Percentiles rank a stretch among this genome's conserved stretches.
phyloP scores from a whole-genome alignment of 2,113 vertebrate species.

The Columba livia region DNA sequence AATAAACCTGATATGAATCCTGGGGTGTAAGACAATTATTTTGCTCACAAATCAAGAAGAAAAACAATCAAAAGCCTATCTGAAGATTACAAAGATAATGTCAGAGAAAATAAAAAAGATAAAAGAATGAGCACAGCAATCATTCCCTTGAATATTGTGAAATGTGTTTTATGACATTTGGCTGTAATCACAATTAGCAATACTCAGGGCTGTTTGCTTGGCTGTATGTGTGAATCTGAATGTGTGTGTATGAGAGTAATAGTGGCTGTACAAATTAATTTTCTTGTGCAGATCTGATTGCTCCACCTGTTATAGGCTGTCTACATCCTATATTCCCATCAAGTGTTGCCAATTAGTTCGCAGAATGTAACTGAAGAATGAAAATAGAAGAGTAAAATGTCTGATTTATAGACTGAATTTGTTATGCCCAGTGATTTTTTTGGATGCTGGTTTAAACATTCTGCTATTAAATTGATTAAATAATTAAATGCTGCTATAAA shows the following conservation, averaged over 20 bases:
- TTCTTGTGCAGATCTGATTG: slow-evolving; percentile 67
- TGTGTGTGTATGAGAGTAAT: slow-evolving; percentile 17
- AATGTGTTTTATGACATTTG: slow-evolving; percentile 65
- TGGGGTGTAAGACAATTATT: slow-evolving; percentile 52
- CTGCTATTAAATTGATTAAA: slow-evolving; percentile 76
- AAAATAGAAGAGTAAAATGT: slow-evolving; percentile 65
- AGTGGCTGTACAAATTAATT: slow-evolving; percentile 69
- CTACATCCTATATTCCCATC: slow-evolving; percentile 67
- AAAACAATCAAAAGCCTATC: neutral
- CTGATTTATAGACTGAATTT: slow-evolving; percentile 69
- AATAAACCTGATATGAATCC: slow-evolving; percentile 28
- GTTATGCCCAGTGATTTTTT: slow-evolving; percentile 67
- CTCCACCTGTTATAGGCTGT: slow-evolving; percentile 68
- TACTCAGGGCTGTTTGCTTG: slow-evolving; percentile 61
- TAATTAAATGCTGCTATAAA: slow-evolving; percentile 74
- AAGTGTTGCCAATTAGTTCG: slow-evolving; percentile 66
- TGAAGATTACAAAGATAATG: slow-evolving; percentile 45
- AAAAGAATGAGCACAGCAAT: slow-evolving; percentile 23
- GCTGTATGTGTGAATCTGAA: slow-evolving; percentile 30
- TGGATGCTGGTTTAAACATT: slow-evolving; percentile 68
- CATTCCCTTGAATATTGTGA: slow-evolving; percentile 42
- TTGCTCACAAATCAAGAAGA: slow-evolving; percentile 58
- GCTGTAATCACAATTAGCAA: slow-evolving; percentile 72
- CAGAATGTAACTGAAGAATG: slow-evolving; percentile 68
- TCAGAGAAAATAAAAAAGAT: slow-evolving; percentile 53